phyloP scores from a whole-genome alignment of 2,888 invertebrate genomes.

The Lampropteryx suffumata region DNA sequence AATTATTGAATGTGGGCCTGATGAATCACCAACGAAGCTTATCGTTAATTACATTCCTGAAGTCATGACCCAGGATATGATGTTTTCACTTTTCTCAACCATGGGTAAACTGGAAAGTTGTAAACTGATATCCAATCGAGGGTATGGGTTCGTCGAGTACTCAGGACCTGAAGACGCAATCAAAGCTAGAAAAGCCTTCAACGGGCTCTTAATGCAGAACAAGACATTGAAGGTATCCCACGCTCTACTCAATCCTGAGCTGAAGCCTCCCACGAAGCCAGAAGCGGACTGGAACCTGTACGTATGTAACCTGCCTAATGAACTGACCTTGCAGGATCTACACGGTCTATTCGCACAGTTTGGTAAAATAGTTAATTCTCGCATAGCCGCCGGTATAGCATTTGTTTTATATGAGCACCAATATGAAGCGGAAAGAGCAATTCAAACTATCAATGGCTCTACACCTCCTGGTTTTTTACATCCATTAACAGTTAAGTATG shows the following conservation, averaged over 20 bases:
- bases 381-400: constrained; percentile 81
- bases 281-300: constrained; percentile 83
- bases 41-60: constrained; percentile 84
- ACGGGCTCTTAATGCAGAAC: constrained; percentile 81
- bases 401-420: constrained; percentile 80
- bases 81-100: constrained; percentile 81
- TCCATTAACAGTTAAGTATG: constrained; percentile 82
- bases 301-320: constrained; percentile 82
- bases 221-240: constrained; percentile 81
- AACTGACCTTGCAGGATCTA: constrained; percentile 82
- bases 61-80: constrained; percentile 83
- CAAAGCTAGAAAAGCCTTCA: constrained; percentile 79
- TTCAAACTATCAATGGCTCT: constrained; percentile 74
- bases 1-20: constrained; percentile 80
- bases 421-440: constrained; percentile 78
- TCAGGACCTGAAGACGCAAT: constrained; percentile 76
- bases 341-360: constrained; percentile 81
- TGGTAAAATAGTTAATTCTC: constrained; percentile 82
- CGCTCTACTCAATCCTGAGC: constrained; percentile 76
- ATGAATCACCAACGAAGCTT: constrained; percentile 82
- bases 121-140: constrained; percentile 82
- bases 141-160: constrained; percentile 83
- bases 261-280: constrained; percentile 78
- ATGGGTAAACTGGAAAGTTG: constrained; percentile 84
- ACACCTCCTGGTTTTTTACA: constrained; percentile 80